phyloP scores from a whole-genome alignment of 2,113 vertebrate species.

The Meles meles region DNA sequence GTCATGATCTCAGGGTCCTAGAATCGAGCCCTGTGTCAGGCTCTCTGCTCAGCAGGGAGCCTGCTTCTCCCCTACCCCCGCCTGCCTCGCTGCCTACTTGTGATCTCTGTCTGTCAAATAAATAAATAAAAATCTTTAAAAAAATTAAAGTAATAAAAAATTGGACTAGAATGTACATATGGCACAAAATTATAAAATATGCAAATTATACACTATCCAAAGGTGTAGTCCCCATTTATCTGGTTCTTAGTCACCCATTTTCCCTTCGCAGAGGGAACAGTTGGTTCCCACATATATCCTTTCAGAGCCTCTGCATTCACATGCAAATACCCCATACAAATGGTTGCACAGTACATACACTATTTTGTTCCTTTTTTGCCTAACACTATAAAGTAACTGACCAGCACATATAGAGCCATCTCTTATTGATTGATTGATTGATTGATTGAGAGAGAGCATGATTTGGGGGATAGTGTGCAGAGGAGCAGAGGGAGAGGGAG shows the following conservation, averaged over 20 bases:
- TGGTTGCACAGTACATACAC: not conserved
- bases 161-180: not conserved
- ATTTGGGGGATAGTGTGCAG: not conserved
- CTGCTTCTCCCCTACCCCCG: no score
- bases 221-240: not conserved
- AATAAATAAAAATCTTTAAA: no score
- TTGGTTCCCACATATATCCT: not conserved
- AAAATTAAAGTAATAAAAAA: not conserved
- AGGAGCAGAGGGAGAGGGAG: not conserved
- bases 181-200: not conserved
- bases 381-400: not conserved
- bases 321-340: not conserved
- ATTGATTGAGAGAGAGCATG: not conserved
- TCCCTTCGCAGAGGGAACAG: not conserved
- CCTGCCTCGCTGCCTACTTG: no score
- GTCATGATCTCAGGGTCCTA: no score
- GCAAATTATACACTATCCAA: not conserved
- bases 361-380: not conserved
- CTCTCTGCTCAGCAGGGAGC: no score
- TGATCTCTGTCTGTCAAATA: no score
- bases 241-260: not conserved
- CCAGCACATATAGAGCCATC: not conserved
- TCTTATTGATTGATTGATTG: not conserved
- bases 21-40: no score
- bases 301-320: not conserved